phyloP scores from a whole-genome alignment of 2,797 vertebrate genomes.

The Dromococcyx pavoninus region DNA sequence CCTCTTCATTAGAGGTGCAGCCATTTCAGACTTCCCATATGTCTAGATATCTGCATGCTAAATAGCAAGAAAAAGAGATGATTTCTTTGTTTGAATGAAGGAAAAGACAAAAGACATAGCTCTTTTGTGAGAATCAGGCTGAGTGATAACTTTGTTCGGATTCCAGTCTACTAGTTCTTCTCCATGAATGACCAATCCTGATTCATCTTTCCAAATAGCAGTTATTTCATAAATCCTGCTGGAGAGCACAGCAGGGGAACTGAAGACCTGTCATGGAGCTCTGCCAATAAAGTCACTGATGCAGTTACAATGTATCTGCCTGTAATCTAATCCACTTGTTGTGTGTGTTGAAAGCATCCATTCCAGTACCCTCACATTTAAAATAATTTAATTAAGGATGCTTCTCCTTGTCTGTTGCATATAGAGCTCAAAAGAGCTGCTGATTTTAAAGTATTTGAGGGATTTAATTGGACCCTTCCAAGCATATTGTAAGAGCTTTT shows the following conservation, averaged over 20 bases:
- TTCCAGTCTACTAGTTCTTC: slow-evolving; percentile 1
- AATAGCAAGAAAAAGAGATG: background rate
- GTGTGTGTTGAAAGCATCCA: background rate
- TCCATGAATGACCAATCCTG: slow-evolving; percentile 11
- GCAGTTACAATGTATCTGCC: background rate
- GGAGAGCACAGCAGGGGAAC: background rate
- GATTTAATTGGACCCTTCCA: background rate
- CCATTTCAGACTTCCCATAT: background rate
- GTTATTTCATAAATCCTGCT: background rate
- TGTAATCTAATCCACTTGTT: background rate
- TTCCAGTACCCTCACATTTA: background rate
- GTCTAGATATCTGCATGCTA: background rate
- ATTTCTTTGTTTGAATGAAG: background rate
- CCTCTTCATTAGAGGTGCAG: background rate
- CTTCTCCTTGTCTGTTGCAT: background rate
- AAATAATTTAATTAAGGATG: background rate
- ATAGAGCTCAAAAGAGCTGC: background rate
- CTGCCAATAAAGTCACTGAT: background rate
- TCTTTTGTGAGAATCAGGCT: background rate
- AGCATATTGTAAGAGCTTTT: background rate
- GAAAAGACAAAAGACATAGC: background rate
- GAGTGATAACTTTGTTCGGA: slow-evolving; percentile 9
- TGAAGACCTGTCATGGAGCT: background rate
- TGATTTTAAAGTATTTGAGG: background rate
- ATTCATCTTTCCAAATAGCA: slow-evolving; percentile 32